Percentiles rank a stretch among this genome's conserved stretches.
Conservation (phyloP, 1,140 invertebrate genomes). For the Trichogramma pretiosum region DNA sequence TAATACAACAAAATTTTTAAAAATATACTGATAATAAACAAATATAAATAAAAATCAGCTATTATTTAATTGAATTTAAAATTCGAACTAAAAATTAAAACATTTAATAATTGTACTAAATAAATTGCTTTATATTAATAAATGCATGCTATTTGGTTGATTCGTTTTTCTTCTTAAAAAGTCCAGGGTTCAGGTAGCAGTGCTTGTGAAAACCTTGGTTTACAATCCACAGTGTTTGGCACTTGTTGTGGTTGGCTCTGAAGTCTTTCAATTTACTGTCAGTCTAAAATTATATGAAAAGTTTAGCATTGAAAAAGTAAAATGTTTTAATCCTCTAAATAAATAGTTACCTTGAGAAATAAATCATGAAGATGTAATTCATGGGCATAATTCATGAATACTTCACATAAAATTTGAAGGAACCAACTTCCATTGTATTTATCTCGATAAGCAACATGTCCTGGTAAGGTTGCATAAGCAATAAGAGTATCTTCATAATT, state of each 20-base stretch:
- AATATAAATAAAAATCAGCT: too few relatives aligned
- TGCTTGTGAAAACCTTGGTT: constrained; percentile 53
- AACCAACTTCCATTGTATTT: constrained; percentile 60
- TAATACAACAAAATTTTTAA: too few relatives aligned
- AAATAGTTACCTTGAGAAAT: constrained; percentile 50
- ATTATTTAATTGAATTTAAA: too few relatives aligned
- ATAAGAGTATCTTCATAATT: constrained; percentile 57
- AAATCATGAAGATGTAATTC: constrained; percentile 56
- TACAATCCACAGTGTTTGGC: constrained; percentile 49
- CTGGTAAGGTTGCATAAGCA: constrained; percentile 57
- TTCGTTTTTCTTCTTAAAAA: constrained; percentile 27
- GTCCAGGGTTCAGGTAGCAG: constrained; percentile 55
- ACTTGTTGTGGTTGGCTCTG: constrained; percentile 23
- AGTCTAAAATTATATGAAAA: constrained; percentile 23
- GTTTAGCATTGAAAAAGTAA: constrained; percentile 5
- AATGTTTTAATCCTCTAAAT: constrained; percentile 1
- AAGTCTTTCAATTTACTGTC: constrained; percentile 39
- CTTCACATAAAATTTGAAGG: constrained; percentile 63
- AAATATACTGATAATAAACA: too few relatives aligned
- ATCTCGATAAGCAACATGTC: constrained; percentile 59
- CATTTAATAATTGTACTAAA: background rate
- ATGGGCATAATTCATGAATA: constrained; percentile 61
- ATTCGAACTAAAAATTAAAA: too few relatives aligned
- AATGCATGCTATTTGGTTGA: constrained; percentile 5
- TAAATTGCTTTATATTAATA: constrained; percentile 1